A percentile compares a stretch with the other conserved stretches of the same genome.
Evolutionary conservation across 1,140 invertebrate species (phyloP).

Genomic region (Scaptomyza montana): DNA sequence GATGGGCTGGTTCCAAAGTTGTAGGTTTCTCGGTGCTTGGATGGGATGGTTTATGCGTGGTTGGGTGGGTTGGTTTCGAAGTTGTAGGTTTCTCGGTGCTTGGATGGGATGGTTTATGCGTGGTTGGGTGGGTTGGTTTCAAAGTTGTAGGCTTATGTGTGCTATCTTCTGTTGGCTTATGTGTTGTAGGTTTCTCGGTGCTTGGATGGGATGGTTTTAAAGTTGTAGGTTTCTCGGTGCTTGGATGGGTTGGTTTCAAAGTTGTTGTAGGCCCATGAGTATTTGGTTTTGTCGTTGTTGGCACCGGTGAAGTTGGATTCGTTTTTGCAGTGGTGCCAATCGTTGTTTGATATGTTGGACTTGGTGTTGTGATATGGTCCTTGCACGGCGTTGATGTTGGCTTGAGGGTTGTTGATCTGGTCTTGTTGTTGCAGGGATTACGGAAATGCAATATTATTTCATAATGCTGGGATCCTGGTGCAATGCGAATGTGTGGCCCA

Average conservation of each 20-base stretch:
- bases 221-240: background rate
- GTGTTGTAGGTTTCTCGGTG: background rate
- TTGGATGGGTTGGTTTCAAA: background rate
- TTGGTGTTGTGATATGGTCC: conserved; percentile 46
- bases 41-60: background rate
- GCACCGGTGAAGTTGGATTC: too few relatives aligned
- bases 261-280: background rate
- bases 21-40: background rate
- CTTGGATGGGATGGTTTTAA: background rate
- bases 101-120: too few relatives aligned
- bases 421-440: conserved; percentile 65
- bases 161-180: background rate
- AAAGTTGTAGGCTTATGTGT: background rate
- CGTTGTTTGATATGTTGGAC: conserved; percentile 35
- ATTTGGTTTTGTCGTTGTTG: too few relatives aligned
- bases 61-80: background rate
- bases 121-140: background rate
- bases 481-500: conserved; percentile 65
- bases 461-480: conserved; percentile 50
- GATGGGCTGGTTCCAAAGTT: too few relatives aligned
- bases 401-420: conserved; percentile 51
- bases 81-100: too few relatives aligned
- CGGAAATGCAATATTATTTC: conserved; percentile 65
- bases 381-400: conserved; percentile 51
- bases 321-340: conserved; percentile 4